Evolutionary conservation across 1,140 invertebrate species (phyloP).

Genomic region (Drosophila sproati): DNA sequence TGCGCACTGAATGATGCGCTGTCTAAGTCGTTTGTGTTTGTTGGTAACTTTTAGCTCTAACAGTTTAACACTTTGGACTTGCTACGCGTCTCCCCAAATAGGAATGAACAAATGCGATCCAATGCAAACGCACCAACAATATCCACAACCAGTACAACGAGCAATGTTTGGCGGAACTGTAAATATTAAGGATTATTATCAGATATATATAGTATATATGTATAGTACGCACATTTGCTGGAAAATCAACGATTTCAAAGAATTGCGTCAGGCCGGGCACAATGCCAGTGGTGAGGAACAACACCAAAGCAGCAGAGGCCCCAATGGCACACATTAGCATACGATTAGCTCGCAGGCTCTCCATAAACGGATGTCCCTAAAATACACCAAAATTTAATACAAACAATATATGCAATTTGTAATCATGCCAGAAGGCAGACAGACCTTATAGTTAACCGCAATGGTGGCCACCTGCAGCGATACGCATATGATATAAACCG

Average conservation of each 20-base stretch:
- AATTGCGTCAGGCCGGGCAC: conserved; percentile 91
- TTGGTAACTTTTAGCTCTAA: conserved; percentile 41
- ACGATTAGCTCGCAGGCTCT: conserved; percentile 96
- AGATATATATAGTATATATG: neutral
- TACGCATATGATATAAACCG: conserved; percentile 99
- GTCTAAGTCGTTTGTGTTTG: conserved; percentile 7
- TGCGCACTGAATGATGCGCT: neutral
- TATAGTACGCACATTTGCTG: conserved; percentile 89
- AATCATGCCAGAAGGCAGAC: conserved; percentile 8
- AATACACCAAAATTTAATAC: conserved; percentile 37
- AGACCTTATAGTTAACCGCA: conserved; percentile 99
- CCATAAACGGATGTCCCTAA: conserved; percentile 99
- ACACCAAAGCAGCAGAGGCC: conserved; percentile 89
- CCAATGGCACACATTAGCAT: conserved; percentile 95
- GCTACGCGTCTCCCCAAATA: conserved; percentile 89
- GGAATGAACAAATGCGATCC: conserved; percentile 93
- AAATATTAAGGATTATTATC: conserved; percentile 80
- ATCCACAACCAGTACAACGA: conserved; percentile 92
- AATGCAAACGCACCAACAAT: conserved; percentile 92
- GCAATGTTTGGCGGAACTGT: conserved; percentile 93
- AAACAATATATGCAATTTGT: conserved; percentile 27
- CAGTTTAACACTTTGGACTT: conserved; percentile 74
- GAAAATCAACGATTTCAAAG: conserved; percentile 96
- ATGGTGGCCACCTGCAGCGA: conserved; percentile 98
- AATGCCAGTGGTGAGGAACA: conserved; percentile 91